A percentile compares a stretch with the other conserved stretches of the same genome.
phyloP scores from a whole-genome alignment of 2,113 vertebrate species.

The Leucosticte australis region DNA sequence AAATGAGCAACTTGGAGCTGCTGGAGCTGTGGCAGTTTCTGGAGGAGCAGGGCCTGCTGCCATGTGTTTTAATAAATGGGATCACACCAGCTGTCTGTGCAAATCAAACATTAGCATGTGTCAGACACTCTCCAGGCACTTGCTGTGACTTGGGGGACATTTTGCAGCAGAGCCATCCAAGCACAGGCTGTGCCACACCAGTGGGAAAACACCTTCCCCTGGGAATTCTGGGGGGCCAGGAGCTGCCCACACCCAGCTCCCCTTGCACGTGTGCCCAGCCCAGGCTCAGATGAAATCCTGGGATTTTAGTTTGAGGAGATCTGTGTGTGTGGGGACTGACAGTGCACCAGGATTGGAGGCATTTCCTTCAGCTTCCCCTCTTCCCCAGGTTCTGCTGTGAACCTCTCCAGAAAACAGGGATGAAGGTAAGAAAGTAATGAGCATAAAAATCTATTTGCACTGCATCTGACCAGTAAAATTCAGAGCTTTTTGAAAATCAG shows the following conservation, averaged over 20 bases:
- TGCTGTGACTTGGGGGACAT: background rate
- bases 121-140: background rate
- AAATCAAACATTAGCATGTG: background rate
- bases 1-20: slow-evolving; percentile 7
- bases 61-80: slow-evolving; percentile 40
- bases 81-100: slow-evolving; percentile 7
- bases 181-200: background rate
- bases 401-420: background rate
- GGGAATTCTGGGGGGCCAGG: background rate
- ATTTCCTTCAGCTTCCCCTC: background rate
- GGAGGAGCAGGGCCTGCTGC: slow-evolving; percentile 13
- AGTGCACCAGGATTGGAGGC: background rate
- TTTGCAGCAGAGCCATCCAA: background rate
- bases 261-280: rapidly evolving
- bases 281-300: background rate
- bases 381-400: background rate
- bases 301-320: background rate
- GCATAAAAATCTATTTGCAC: background rate
- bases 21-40: background rate
- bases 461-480: background rate
- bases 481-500: background rate
- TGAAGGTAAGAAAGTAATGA: background rate
- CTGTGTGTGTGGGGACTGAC: rapidly evolving
- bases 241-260: background rate
- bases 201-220: background rate